Percentiles rank a stretch among this genome's conserved stretches.
Conservation (phyloP, 1,140 invertebrate genomes). For the Ectropis grisescens region DNA sequence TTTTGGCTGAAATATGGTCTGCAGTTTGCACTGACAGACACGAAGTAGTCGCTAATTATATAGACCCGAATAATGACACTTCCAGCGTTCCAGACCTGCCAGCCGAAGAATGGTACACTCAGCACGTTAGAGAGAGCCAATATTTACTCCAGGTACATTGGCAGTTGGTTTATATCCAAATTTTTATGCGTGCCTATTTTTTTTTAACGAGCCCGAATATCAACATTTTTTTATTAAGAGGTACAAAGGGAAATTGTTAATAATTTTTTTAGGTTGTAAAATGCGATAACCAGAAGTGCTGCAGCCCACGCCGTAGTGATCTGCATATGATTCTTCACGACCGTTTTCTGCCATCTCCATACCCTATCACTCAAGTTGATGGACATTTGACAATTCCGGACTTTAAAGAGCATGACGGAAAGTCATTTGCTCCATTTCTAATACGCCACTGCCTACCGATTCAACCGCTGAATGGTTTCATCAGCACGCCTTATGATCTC, state of each 20-base stretch:
- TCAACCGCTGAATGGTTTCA: constrained; percentile 16
- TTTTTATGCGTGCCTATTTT: constrained; percentile 7
- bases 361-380: constrained; percentile 10
- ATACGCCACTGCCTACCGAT: constrained; percentile 8
- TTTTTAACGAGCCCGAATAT: constrained; percentile 8
- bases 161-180: too few species aligned
- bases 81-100: too few species aligned
- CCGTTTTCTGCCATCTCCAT: constrained; percentile 6
- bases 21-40: too few species aligned
- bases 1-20: too few species aligned
- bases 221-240: constrained; percentile 14
- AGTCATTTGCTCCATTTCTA: constrained; percentile 11
- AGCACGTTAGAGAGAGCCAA: too few species aligned
- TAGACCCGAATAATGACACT: too few species aligned
- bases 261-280: constrained; percentile 11
- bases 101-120: too few species aligned
- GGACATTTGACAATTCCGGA: constrained; percentile 11
- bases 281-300: constrained; percentile 7
- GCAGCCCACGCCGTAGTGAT: constrained; percentile 5
- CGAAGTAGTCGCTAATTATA: too few species aligned
- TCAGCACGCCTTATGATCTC: constrained; percentile 13
- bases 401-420: constrained; percentile 13
- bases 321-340: constrained; percentile 6
- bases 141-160: too few species aligned
- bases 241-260: constrained; percentile 11